Percentiles rank a stretch among this genome's conserved stretches.
Conservation (phyloP, 2,113 vertebrate genomes). For the Drymodes brunneopygia region DNA sequence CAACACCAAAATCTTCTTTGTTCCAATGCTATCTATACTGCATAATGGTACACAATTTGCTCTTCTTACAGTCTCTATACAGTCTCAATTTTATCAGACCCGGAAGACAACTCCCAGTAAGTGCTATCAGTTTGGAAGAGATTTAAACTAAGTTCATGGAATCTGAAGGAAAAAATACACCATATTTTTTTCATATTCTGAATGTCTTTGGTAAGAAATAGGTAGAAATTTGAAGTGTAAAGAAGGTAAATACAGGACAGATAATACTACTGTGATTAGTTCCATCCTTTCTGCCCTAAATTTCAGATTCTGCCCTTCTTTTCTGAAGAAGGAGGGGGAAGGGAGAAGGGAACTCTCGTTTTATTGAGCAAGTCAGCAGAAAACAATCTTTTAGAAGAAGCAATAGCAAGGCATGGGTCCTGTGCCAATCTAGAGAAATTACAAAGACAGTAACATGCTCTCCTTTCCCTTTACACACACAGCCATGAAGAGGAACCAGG, state of each 20-base stretch:
- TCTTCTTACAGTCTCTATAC: not conserved
- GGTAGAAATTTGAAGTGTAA: not conserved
- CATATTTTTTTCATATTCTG: not conserved
- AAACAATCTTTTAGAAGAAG: not conserved
- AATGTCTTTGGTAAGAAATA: not conserved
- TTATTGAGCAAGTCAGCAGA: not conserved
- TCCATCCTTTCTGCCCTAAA: not conserved
- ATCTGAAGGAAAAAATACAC: accelerated
- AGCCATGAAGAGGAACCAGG: not conserved
- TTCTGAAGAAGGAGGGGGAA: not conserved
- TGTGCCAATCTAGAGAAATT: not conserved
- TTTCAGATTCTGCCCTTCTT: not conserved
- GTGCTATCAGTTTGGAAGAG: not conserved
- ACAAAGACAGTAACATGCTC: not conserved
- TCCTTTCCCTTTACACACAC: not conserved
- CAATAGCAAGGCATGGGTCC: not conserved
- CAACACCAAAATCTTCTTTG: not conserved
- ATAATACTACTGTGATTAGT: not conserved
- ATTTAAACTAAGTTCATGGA: not conserved
- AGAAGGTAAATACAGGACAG: not conserved
- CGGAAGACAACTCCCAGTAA: not conserved
- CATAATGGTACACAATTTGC: not conserved
- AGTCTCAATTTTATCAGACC: not conserved
- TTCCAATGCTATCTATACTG: not conserved
- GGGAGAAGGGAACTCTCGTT: not conserved